Evolutionary conservation across 2,113 vertebrate genomes (phyloP).

Genomic region (Cheilinus undulatus): DNA sequence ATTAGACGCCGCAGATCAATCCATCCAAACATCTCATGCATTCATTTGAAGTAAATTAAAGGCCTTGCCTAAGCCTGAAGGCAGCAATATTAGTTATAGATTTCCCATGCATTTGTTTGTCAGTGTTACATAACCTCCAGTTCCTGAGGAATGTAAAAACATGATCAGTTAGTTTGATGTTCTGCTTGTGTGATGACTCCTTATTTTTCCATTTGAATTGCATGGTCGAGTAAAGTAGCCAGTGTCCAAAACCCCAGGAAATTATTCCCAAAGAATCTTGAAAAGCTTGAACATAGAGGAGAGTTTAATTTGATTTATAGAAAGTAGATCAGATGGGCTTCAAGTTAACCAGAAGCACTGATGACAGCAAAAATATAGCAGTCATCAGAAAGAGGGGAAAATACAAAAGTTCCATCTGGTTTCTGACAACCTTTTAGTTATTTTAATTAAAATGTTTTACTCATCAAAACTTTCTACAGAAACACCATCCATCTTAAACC

Average conservation of each 20-base stretch:
- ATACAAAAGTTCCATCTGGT: slow-evolving; percentile 35
- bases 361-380: not conserved
- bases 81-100: slow-evolving; percentile 2
- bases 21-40: slow-evolving; percentile 35
- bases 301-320: slow-evolving; percentile 4
- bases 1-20: slow-evolving; percentile 26
- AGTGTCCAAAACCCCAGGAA: not conserved
- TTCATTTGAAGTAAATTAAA: slow-evolving; percentile 21
- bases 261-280: not conserved
- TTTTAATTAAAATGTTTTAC: slow-evolving; percentile 42
- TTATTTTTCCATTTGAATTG: not conserved
- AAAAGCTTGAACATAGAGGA: not conserved
- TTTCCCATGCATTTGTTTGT: slow-evolving; percentile 21
- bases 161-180: not conserved
- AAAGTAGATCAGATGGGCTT: slow-evolving; percentile 12
- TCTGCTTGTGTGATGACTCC: not conserved
- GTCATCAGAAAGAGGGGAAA: slow-evolving; percentile 12
- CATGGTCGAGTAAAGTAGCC: not conserved
- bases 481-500: slow-evolving; percentile 20
- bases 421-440: slow-evolving; percentile 6
- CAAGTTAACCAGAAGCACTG: not conserved
- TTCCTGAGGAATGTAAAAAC: slow-evolving; percentile 8
- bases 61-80: not conserved
- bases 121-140: slow-evolving; percentile 15
- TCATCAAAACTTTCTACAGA: slow-evolving; percentile 27